Conservation (phyloP, 2,888 invertebrate species). For the Neoitamus cyanurus region DNA sequence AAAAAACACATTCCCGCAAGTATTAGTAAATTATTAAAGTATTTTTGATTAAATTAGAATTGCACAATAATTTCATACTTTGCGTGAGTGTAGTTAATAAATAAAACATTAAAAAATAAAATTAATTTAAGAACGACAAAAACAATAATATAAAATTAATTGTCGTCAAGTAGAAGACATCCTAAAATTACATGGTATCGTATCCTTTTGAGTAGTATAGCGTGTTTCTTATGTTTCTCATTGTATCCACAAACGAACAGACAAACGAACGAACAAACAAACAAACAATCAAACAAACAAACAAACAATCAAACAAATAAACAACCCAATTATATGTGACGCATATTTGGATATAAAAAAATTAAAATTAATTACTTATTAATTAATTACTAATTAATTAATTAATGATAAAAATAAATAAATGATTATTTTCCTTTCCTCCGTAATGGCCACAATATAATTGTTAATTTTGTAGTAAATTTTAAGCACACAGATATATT, state of each 20-base stretch:
- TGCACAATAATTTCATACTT: constrained; percentile 21
- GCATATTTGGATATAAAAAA: not conserved
- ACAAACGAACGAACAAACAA: constrained; percentile 20
- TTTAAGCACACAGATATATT: constrained; percentile 19
- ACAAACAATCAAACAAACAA: not conserved
- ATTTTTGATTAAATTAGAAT: too few relatives aligned
- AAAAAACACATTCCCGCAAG: too few relatives aligned
- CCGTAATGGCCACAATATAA: constrained; percentile 21
- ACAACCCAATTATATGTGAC: constrained; percentile 29
- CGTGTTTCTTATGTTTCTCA: not conserved
- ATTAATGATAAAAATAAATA: not conserved
- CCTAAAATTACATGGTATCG: not conserved
- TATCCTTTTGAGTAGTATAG: not conserved
- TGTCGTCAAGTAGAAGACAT: too few relatives aligned
- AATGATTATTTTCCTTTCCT: not conserved
- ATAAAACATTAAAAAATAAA: not conserved
- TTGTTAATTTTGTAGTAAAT: constrained; percentile 46
- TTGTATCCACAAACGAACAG: constrained; percentile 19
- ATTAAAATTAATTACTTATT: not conserved
- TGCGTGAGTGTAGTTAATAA: not conserved
- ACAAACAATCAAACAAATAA: not conserved
- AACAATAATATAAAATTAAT: too few relatives aligned
- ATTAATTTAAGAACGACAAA: not conserved
- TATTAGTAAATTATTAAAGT: too few relatives aligned
- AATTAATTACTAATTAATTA: not conserved